These are phyloP conservation scores for Entomyzon cyanotis DNA, from an alignment of 2,113 vertebrate genomes.

Conservation along the genomic window DNA sequence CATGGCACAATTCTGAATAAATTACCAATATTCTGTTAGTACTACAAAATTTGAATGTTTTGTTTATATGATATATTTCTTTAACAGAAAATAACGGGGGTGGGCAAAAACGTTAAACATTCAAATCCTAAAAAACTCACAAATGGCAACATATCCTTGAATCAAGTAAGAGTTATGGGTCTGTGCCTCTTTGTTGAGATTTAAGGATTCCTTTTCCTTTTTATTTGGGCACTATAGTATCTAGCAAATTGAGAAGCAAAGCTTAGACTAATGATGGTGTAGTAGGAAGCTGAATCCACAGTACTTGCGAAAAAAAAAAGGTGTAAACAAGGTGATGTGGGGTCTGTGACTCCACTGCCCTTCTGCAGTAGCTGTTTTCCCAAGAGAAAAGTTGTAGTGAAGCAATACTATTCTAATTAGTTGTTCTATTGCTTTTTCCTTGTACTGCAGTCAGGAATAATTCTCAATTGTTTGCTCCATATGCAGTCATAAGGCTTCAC, in stretches of 20 bases:
- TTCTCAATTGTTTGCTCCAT: not conserved
- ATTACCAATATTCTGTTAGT: not conserved
- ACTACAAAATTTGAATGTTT: not conserved
- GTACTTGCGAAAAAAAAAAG: not conserved
- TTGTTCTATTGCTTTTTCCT: not conserved
- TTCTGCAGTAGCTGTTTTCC: not conserved
- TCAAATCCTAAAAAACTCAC: not conserved
- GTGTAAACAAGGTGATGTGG: not conserved
- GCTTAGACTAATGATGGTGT: not conserved
- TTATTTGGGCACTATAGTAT: not conserved
- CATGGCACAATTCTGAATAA: not conserved
- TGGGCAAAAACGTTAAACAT: not conserved
- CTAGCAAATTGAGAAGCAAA: not conserved
- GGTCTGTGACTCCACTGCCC: not conserved
- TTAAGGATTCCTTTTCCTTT: not conserved
- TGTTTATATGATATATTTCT: not conserved
- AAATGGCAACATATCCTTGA: not conserved
- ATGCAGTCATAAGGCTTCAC: not conserved
- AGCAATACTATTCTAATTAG: not conserved
- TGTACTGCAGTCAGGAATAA: not conserved
- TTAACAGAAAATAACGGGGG: rapidly evolving
- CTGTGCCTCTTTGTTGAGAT: not conserved
- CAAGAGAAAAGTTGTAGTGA: not conserved
- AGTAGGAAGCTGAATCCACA: not conserved
- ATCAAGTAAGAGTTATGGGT: not conserved